These are phyloP conservation scores for Clusia tigrina DNA, from an alignment of 2,888 invertebrate species.

Conservation along the genomic window DNA sequence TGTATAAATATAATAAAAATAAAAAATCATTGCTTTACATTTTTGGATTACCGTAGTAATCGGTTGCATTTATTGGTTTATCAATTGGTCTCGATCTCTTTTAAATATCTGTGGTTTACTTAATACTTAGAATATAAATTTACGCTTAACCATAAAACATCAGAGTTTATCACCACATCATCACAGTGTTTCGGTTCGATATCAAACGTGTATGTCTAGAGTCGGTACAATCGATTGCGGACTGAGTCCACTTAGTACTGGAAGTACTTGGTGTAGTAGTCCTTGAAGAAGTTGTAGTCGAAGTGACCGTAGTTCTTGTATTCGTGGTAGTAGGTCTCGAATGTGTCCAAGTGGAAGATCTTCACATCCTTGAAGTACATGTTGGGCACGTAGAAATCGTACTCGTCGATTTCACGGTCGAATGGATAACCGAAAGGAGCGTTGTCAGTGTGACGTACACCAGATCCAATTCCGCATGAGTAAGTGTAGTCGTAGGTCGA, in stretches of 20 bases:
- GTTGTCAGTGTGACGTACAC: conserved; percentile 68
- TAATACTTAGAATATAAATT: conserved; percentile 16
- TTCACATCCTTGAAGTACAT: conserved; percentile 72
- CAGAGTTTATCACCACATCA: conserved; percentile 15
- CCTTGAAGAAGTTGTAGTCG: conserved; percentile 49
- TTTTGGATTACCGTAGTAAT: too few relatives aligned
- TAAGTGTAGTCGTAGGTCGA: conserved; percentile 65
- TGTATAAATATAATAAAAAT: too few relatives aligned
- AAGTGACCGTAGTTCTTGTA: conserved; percentile 52
- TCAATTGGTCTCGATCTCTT: too few relatives aligned
- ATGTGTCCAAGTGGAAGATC: conserved; percentile 71
- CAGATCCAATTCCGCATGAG: conserved; percentile 68
- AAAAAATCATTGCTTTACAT: too few relatives aligned
- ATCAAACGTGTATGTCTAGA: too few relatives aligned
- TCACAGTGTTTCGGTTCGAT: background rate
- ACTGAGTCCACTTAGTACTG: conserved; percentile 37
- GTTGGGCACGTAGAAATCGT: conserved; percentile 73
- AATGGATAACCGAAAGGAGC: conserved; percentile 79
- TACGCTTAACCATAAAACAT: conserved; percentile 23
- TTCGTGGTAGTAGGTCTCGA: conserved; percentile 49
- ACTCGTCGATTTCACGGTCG: conserved; percentile 72
- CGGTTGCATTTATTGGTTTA: too few relatives aligned
- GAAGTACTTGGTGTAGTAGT: conserved; percentile 49
- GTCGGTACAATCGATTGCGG: background rate
- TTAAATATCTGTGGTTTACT: too few relatives aligned